phyloP scores from a whole-genome alignment of 2,797 vertebrate species.

The Craterocephalus amniculus region DNA sequence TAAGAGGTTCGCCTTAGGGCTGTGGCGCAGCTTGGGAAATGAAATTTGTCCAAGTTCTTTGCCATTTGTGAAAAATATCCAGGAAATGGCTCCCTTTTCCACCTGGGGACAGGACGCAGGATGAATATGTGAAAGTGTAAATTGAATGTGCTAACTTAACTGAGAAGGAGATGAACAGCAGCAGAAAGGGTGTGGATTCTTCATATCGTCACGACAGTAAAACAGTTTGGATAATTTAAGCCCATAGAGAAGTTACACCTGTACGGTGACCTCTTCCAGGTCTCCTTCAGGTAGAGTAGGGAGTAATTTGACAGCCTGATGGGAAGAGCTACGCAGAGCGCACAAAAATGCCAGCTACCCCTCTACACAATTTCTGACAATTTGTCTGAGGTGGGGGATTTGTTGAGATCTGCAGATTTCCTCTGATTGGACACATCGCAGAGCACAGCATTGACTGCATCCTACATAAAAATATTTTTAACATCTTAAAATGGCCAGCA shows the following conservation, averaged over 20 bases:
- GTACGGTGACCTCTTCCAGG: neutral
- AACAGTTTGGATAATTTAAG: neutral
- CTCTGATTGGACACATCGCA: neutral
- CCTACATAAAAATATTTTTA: neutral
- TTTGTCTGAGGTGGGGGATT: neutral
- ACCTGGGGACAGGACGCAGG: neutral
- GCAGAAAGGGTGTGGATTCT: neutral
- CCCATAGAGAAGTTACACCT: neutral
- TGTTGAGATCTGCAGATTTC: neutral
- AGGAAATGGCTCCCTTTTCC: neutral
- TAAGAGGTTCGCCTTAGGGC: neutral
- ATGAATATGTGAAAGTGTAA: neutral
- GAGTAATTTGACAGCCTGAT: neutral
- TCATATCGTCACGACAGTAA: neutral
- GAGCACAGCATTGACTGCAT: neutral
- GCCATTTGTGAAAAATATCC: neutral
- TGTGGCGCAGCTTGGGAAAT: neutral
- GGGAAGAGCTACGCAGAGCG: neutral
- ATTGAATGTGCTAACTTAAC: neutral
- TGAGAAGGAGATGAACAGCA: neutral
- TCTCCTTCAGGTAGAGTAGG: neutral
- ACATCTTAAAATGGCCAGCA: neutral
- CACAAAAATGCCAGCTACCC: neutral
- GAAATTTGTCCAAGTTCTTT: neutral
- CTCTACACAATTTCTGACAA: neutral